These are phyloP conservation scores for Saccopteryx bilineata DNA, from an alignment of 2,113 vertebrate genomes.

Conservation along the genomic window DNA sequence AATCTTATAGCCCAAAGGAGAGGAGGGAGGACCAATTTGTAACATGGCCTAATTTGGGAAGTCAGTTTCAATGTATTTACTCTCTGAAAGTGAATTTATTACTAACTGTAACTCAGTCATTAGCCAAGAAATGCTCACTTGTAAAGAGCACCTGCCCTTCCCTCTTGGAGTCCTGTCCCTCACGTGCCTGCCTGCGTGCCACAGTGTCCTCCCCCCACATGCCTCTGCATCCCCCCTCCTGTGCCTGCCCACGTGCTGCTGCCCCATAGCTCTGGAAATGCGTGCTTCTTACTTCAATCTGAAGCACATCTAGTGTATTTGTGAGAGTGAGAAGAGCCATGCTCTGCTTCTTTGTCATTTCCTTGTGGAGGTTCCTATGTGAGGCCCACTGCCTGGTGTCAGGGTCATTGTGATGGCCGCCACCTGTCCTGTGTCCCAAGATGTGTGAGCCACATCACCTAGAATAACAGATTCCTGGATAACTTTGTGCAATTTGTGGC, in stretches of 20 bases:
- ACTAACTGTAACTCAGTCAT: neutral
- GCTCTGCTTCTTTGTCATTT: neutral
- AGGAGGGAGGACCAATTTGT: neutral
- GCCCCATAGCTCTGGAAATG: neutral
- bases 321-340: neutral
- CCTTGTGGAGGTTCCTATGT: neutral
- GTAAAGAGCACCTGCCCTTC: neutral
- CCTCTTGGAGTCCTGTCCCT: neutral
- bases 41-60: neutral
- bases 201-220: too few relatives aligned
- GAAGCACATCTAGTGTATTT: accelerated
- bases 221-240: too few relatives aligned
- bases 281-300: neutral
- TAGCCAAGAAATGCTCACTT: neutral
- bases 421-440: accelerated
- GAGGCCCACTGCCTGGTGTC: accelerated
- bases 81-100: neutral
- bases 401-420: neutral
- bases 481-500: neutral
- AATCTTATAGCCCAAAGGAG: neutral
- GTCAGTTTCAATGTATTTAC: neutral
- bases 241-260: too few relatives aligned
- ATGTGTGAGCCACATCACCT: neutral
- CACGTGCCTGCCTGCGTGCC: neutral
- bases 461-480: neutral